Evolutionary conservation across 2,888 invertebrate genomes (phyloP), one percentile per base, ranked within the genome.

Genomic region (Dolichopus griseipennis): DNA sequence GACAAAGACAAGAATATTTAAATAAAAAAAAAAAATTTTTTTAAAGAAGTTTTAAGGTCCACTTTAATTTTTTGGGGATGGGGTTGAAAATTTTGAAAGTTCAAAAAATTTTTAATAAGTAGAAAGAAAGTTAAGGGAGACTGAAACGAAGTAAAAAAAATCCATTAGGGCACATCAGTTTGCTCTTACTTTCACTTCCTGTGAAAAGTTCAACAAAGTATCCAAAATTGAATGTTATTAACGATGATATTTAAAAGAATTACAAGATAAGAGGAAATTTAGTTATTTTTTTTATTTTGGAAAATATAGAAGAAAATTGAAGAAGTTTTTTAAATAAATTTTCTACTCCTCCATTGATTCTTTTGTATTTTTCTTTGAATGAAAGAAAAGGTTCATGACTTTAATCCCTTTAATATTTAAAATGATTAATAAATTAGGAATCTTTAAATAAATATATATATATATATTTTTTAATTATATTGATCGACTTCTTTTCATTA

Each of bases 191-290:
- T 18, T 52, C n/a, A 18, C n/a, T 18, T 52, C 18, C 52, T 52
- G n/a, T n/a, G 5, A 52, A 52, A 52, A 52, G 52, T 52, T 52
- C 52, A 52, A 52, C 52, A 52, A 52, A 52, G 52, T 52, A 52
- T 52, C 52, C 52, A 52, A 52, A 15, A 52, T 52, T 52, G 52
- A 52, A 52, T 52, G 15, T 15, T 52, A 52, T 52, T 52, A 52
- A 18, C 6, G 52, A n/a, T 3, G 52, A 52, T 52, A 52, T 52
- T 15, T 52, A 52, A 52, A 18, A 15, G n/a, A 52, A 52, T 52
- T 52, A 52, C 52, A 52, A 52, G 52, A 52, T 52, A 52, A 52
- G 52, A 6, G n/a, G n/a, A 41, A 52, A n/a, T 15, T 52, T 18
- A n/a, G n/a, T n/a, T n/a, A n/a, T n/a, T n/a, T n/a, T n/a, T n/a